Evolutionary conservation across 2,797 vertebrate genomes (phyloP).

Genomic region (Premnoplex brunnescens): DNA sequence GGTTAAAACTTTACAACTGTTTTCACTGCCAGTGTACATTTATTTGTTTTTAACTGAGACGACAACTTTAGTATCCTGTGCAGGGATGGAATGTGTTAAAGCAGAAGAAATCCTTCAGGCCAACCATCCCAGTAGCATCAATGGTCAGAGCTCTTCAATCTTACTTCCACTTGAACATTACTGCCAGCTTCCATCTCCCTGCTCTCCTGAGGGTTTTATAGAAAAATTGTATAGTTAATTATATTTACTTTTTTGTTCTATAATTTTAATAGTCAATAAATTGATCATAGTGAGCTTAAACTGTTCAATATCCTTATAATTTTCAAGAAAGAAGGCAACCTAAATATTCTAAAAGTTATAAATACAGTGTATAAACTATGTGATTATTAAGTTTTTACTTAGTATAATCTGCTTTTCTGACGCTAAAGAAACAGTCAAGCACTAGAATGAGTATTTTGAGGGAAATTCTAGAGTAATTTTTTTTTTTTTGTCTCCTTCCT

Average conservation of each 20-base stretch:
- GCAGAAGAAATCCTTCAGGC: neutral
- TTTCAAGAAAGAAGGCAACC: neutral
- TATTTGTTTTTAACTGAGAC: neutral
- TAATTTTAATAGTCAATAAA: neutral
- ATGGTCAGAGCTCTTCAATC: neutral
- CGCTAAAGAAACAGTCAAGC: neutral
- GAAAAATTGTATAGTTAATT: neutral
- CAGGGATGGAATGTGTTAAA: neutral
- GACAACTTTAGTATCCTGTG: neutral
- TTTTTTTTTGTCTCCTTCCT: neutral
- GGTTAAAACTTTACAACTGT: neutral
- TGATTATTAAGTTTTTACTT: neutral
- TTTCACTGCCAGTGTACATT: neutral
- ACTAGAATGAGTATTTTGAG: neutral
- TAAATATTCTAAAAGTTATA: neutral
- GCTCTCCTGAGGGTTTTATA: neutral
- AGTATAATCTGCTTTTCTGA: neutral
- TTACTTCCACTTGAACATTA: neutral
- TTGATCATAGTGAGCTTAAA: neutral
- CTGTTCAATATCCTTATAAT: neutral
- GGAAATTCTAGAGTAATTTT: neutral
- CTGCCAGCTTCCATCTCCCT: neutral
- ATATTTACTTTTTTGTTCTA: neutral
- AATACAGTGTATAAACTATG: neutral
- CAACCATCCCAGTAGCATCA: neutral